Evolutionary conservation across 1,140 invertebrate genomes (phyloP), one percentile per base, ranked within the genome.

Genomic region (Drosophila nebulosa): DNA sequence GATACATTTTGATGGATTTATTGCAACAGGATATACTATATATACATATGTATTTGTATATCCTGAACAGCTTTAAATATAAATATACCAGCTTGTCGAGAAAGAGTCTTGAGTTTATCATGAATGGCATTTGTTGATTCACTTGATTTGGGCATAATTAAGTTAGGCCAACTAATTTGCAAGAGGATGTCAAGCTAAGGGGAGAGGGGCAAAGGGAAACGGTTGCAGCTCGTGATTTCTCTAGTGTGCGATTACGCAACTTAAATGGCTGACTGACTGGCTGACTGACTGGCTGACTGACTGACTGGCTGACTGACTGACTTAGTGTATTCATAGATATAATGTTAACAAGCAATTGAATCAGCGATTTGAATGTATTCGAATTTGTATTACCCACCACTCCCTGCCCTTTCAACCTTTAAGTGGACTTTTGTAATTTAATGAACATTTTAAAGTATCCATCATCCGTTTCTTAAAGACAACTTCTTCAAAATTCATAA

Each of bases 91-190:
- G 16, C 16, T 18, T 42, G 39, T 9, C 39, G 7, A 18, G 18
- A 10, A 24, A 16, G 12, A 26, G 21, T 39, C 12, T 18, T 62
- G 55, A 74, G 71, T 70, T 74, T 55, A 69, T 64, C 62, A 84
- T 85, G 81, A 86, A 86, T 86, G 83, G 81, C 67, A 69, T 26
- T 64, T 66, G 60, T 86, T 76, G 79, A 84, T 83, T 83, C 64
- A 55, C 68, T 84, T 84, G 79, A 88, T 86, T 86, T 81, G 14
- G 35, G 70, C 46, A 70, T 86, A 86, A 86, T 86, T 86, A 88
- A 81, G 78, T 86, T 86, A 88, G 39, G 53, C 16, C 64, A 68
- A 63, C 71, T 75, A 72, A 75, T 70, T 69, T 56, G 62, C 70
- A 18, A 7, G 1, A 7, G 14, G 39, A 42, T 42, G 18, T 16